These are phyloP conservation scores for Ophion slaviceki DNA, from an alignment of 2,888 invertebrate species.

Conservation along the genomic window DNA sequence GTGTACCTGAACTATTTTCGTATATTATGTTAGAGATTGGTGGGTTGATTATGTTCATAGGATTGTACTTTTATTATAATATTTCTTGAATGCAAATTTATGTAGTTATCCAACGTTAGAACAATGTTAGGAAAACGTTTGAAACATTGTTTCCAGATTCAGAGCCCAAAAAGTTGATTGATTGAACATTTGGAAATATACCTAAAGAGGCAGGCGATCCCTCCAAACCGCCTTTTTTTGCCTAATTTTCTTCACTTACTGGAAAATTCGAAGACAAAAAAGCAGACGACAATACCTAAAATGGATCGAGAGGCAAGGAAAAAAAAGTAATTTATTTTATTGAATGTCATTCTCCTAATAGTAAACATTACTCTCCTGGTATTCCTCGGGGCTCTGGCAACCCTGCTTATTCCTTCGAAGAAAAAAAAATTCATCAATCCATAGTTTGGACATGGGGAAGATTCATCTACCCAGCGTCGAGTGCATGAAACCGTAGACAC, in stretches of 20 bases:
- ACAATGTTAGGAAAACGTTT: too few species aligned
- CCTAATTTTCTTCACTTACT: neutral
- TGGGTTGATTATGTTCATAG: too few species aligned
- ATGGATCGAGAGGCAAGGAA: neutral
- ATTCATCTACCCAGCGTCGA: slow-evolving; percentile 5
- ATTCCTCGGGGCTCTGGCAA: slow-evolving; percentile 1
- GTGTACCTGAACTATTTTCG: too few species aligned
- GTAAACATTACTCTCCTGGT: slow-evolving; percentile 20
- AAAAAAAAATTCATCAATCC: slow-evolving; percentile 28
- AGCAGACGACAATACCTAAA: neutral
- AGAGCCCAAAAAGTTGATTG: too few species aligned
- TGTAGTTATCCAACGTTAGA: too few species aligned
- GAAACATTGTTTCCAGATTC: too few species aligned
- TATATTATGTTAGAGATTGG: too few species aligned
- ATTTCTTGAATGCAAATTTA: too few species aligned
- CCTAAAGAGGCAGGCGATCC: too few species aligned
- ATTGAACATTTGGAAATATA: too few species aligned
- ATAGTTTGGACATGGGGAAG: slow-evolving; percentile 1
- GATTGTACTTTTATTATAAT: too few species aligned
- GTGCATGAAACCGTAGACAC: slow-evolving; percentile 13
- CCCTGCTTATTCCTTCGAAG: slow-evolving; percentile 5
- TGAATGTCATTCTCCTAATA: slow-evolving; percentile 4
- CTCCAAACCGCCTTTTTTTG: too few species aligned
- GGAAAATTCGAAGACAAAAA: neutral
- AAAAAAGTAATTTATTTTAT: slow-evolving; percentile 2